Evolutionary conservation across 1,140 invertebrate genomes (phyloP), one percentile per base, ranked within the genome.

Genomic region (Delia radicum): DNA sequence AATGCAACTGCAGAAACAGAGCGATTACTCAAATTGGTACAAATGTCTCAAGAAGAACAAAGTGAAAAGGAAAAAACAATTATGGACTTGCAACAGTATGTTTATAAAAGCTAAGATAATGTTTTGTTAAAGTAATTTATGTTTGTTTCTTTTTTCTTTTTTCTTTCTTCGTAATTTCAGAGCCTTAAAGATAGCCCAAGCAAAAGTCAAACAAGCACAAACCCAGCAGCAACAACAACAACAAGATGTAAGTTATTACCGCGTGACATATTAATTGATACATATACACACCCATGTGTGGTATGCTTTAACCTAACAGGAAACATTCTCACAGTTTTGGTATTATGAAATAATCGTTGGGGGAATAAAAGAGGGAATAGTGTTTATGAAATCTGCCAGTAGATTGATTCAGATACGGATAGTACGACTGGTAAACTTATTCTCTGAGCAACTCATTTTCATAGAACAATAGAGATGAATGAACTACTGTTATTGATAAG

Each of bases 31-130:
- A 93, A 97, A 85, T 90, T 98, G 42, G 93, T 98, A 82, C 95
- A 98, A 89, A 96, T 97, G 91, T 93, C 93, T 78, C 96, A 99
- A 86, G 96, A 98, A 85, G 97, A 98, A 82, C 96, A 98, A 87
- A 95, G 96, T 83, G 89, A 93, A 78, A 97, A 98, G 87, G 97
- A 98, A 84, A 96, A 95, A 87, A 92, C 94, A 87, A 98, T 98
- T 78, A 93, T 94, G 89, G 96, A 98, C 86, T 89, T 98, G 84
- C 95, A 97, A 91, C 95, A 97, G 96, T 98, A 87, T 92, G 93
- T 92, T 74, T 72, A 29, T 24, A n/a, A 42, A 4, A 27, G n/a
- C 33, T 46, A 33, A 33, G 7, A 42, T 13, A n/a, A 42, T 42
- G 2, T 42, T 31, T 75, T 27, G 29, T 74, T 62, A 71, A n/a